Base-by-base conservation (phyloP, 2,797 vertebrate species). In the Sebastes paucispinis region DNA sequence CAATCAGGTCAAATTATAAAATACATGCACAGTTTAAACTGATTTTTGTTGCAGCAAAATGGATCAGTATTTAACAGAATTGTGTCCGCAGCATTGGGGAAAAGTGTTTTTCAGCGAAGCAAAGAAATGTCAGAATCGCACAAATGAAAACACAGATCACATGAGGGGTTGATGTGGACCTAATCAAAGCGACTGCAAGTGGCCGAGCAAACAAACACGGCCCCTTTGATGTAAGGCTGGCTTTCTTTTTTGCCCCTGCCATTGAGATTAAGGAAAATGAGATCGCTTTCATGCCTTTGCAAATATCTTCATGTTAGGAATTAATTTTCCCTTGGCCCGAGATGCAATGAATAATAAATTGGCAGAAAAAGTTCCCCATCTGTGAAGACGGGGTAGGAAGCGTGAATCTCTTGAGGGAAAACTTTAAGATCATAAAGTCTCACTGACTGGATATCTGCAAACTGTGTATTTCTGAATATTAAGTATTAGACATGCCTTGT, bases 341-440 rank as follows among this genome's bases (percentile, higher is more conserved):
- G 84, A 94, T 90, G 86, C 90, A 84, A 89, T 92, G 91, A 93
- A 93, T 93, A 92, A 87, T 88, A 91, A 91, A 92, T 90, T 90
- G 92, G 84, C 85, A 85, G 73, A 88, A 90, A 90, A 87, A 89
- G 75, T 89, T 88, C 64, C 84, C 87, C 88, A 87, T 93, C 91
- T 94, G 86, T 88, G 83, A 77, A 77, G 85, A 91, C 73, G 77
- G 66, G 66, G 75, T 59, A 77, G 72, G 67, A 86, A 76, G 79
- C 80, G 73, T 63, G 63, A 64, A 86, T 89, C 79, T 92, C 89
- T 88, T 63, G 73, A 81, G 83, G 80, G 73, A 50, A 87, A 88
- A 88, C 87, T 88, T 85, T 82, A 81, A 85, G 80, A 83, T 73
- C 73, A 75, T 74, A 13, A 86, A 76, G 79, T 88, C 81, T 82